Evolutionary conservation across 2,113 vertebrate species (phyloP), one percentile per base, ranked within the genome.

Genomic region (Bombycilla garrulus): DNA sequence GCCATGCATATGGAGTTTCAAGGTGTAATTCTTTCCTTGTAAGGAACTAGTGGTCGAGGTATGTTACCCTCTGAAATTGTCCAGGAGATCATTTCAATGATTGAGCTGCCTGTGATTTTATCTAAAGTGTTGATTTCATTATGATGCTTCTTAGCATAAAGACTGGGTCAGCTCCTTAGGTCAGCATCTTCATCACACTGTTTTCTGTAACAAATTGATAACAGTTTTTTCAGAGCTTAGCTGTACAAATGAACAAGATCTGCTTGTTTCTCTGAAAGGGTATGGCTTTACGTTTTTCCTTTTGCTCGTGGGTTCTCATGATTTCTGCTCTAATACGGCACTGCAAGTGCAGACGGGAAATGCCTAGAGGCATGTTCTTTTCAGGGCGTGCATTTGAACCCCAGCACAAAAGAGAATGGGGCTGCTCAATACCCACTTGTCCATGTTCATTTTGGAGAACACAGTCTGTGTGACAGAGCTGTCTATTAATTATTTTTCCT

Each of bases 281-380:
- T 66, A 9, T 26, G 23, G 33, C 36, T 78, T 91, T 86, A 45
- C 19, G 53, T 74, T 77, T 93, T 92, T 33, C 28, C 29, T 92
- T 94, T 82, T 4, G 8, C 9, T 50, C 44, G 35, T 31, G 33
- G 20, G 9, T 83, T 94, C 51, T 95, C 38, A 88, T 91, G 61
- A 47, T 67, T 88, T 87, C 51, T 94, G 50, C 60, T 93, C n/a
- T 73, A 45, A 45, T 79, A 23, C 5, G 53, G 38, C 47, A 40
- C 47, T 90, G 57, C 62, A 16, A 58, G 42, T 47, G n/a, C 47
- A 92, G 56, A 87, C 17, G 29, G 80, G 60, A 89, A 76, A 38
- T 84, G 69, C 76, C 85, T 77, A 44, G 51, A 88, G 84, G 67
- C 88, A 54, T 83, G 40, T 85, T 93, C 50, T 79, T 93, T 89